Evolutionary conservation across 2,888 invertebrate genomes (phyloP).

Genomic region (Dynastes tityus): DNA sequence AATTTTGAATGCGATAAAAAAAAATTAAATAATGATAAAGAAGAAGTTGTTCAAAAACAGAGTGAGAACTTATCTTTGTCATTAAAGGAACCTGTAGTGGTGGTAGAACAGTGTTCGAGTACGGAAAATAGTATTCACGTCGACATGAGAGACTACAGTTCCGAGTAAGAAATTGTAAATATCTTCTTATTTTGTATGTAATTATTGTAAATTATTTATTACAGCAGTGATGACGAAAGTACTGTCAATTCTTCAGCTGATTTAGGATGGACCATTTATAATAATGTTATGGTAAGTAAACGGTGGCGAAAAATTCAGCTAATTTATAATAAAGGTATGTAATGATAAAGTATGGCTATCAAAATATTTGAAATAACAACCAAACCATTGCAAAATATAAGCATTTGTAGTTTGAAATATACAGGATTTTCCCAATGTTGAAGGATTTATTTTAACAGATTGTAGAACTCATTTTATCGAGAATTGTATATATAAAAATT

Average conservation of each 20-base stretch:
- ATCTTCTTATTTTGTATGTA: neutral
- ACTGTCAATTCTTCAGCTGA: slow-evolving; percentile 70
- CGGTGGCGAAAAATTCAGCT: too few relatives aligned
- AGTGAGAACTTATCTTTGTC: slow-evolving; percentile 62
- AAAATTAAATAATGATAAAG: slow-evolving; percentile 30
- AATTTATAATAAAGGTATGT: too few relatives aligned
- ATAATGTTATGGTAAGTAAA: slow-evolving; percentile 78
- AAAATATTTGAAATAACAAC: too few relatives aligned
- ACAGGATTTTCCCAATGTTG: too few relatives aligned
- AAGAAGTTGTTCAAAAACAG: slow-evolving; percentile 50
- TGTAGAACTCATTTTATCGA: too few relatives aligned
- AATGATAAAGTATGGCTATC: too few relatives aligned
- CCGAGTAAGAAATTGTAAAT: slow-evolving; percentile 62
- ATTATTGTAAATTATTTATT: slow-evolving; percentile 9
- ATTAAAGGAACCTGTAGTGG: slow-evolving; percentile 64
- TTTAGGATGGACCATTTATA: slow-evolving; percentile 81
- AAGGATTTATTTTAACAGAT: too few relatives aligned
- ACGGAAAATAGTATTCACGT: slow-evolving; percentile 73
- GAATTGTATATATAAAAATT: too few relatives aligned
- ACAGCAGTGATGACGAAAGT: slow-evolving; percentile 70
- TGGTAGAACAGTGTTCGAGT: slow-evolving; percentile 68
- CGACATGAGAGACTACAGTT: slow-evolving; percentile 71
- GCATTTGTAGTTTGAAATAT: too few relatives aligned
- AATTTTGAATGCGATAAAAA: neutral
- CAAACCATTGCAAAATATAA: too few relatives aligned